A percentile compares a stretch with the other conserved stretches of the same genome.
These are phyloP conservation scores for Alectoris magna DNA, from an alignment of 2,797 vertebrate genomes.

Conservation along the genomic window DNA sequence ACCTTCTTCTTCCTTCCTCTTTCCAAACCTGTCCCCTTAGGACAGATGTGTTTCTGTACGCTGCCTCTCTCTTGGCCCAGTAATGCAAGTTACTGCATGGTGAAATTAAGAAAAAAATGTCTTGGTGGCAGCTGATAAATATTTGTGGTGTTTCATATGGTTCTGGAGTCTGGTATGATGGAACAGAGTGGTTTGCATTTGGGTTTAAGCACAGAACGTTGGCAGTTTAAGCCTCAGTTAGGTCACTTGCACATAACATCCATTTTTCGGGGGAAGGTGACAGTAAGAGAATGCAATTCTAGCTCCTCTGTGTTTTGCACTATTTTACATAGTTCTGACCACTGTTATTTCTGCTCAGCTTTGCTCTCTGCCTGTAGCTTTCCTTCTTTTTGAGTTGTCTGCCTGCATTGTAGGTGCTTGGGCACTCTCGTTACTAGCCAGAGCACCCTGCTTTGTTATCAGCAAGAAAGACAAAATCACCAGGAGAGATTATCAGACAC, in stretches of 20 bases:
- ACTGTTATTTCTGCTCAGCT: slow-evolving; percentile 38
- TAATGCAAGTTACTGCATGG: background rate
- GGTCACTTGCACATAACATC: background rate
- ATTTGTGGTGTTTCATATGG: background rate
- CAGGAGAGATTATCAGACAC: background rate
- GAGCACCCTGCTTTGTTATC: slow-evolving; percentile 54
- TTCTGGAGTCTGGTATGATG: background rate
- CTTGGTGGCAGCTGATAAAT: background rate
- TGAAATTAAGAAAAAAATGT: background rate
- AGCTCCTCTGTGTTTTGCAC: background rate
- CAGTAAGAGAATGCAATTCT: background rate
- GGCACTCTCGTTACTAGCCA: background rate
- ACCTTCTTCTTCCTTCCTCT: background rate
- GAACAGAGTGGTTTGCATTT: background rate
- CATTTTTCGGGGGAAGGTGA: background rate
- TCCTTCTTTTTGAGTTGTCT: slow-evolving; percentile 65
- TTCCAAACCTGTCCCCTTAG: background rate
- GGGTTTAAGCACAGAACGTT: background rate
- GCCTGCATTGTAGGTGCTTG: slow-evolving; percentile 41
- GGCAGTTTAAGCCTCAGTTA: background rate
- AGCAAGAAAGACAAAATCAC: slow-evolving; percentile 44
- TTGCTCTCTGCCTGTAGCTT: slow-evolving; percentile 64
- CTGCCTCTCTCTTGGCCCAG: no score
- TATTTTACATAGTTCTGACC: slow-evolving; percentile 62
- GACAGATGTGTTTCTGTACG: no score